These are phyloP conservation scores for Piezodorus guildinii DNA, from an alignment of 1,140 invertebrate genomes.

Conservation along the genomic window DNA sequence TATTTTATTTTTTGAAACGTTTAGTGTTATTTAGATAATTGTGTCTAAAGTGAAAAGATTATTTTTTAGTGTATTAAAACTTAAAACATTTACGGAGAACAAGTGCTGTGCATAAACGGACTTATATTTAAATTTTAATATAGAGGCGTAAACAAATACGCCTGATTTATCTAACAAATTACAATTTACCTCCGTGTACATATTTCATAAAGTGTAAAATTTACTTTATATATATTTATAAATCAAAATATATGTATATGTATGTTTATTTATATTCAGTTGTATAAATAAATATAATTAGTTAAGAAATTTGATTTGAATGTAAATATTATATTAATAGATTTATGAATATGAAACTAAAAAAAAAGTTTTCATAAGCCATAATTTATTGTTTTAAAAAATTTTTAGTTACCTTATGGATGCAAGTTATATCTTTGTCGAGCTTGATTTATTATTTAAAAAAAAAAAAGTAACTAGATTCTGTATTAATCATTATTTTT, in stretches of 20 bases:
- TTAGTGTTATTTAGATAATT: too few relatives aligned
- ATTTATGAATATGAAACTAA: neutral
- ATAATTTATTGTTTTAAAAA: constrained; percentile 12
- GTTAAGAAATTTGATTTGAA: neutral
- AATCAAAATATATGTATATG: constrained; percentile 5
- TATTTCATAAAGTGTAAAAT: too few relatives aligned
- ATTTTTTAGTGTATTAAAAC: too few relatives aligned
- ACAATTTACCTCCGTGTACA: too few relatives aligned
- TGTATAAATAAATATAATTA: constrained; percentile 9
- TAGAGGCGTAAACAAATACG: too few relatives aligned
- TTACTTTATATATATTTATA: too few relatives aligned
- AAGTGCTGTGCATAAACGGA: too few relatives aligned
- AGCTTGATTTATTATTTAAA: neutral
- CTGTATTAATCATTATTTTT: neutral
- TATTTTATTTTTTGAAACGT: too few relatives aligned
- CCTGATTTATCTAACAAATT: too few relatives aligned
- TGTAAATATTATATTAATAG: neutral
- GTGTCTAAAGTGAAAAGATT: too few relatives aligned
- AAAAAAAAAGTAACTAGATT: constrained; percentile 3
- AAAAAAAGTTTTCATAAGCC: constrained; percentile 8
- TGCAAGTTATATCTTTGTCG: neutral
- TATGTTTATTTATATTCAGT: constrained; percentile 8
- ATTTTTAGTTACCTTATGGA: constrained; percentile 10
- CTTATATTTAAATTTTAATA: too few relatives aligned
- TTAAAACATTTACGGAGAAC: too few relatives aligned